Conservation (phyloP, 2,113 vertebrate species). For the Atherinomorus stipes region DNA sequence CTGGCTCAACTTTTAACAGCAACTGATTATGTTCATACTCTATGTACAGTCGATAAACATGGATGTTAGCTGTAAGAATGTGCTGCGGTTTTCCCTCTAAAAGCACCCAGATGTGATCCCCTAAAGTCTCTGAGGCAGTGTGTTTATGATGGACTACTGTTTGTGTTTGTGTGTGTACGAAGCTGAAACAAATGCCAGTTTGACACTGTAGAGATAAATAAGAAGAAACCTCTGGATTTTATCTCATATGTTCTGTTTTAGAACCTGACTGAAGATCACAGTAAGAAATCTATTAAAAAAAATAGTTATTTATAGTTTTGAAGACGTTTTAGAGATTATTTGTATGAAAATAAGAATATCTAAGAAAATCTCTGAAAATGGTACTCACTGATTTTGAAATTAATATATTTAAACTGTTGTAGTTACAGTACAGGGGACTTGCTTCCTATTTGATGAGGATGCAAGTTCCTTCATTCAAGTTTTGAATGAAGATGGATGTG, state of each 20-base stretch:
- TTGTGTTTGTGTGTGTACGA: slow-evolving; percentile 10
- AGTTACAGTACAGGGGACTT: slow-evolving; percentile 49
- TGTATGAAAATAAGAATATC: slow-evolving; percentile 53
- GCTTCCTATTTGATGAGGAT: slow-evolving; percentile 40
- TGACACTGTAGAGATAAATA: slow-evolving; percentile 24
- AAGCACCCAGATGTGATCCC: background rate
- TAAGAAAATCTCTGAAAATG: slow-evolving; percentile 51
- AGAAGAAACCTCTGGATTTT: slow-evolving; percentile 45
- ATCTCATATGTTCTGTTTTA: slow-evolving; percentile 41
- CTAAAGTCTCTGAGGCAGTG: slow-evolving; percentile 27
- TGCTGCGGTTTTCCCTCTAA: background rate
- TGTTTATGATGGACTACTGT: background rate
- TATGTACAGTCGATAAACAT: background rate
- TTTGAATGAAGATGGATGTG: slow-evolving; percentile 65
- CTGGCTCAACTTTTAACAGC: background rate
- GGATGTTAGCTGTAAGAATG: slow-evolving; percentile 20
- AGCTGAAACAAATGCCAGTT: slow-evolving; percentile 23
- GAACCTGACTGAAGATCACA: slow-evolving; percentile 49
- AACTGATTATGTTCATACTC: background rate
- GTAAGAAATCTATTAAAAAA: slow-evolving; percentile 53
- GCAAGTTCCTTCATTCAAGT: too few species aligned
- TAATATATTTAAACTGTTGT: slow-evolving; percentile 77
- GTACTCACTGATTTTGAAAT: slow-evolving; percentile 65
- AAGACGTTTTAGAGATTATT: slow-evolving; percentile 70
- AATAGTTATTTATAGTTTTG: slow-evolving; percentile 76